Evolutionary conservation across 2,113 vertebrate genomes (phyloP).

Genomic region (Amazona guildingii): DNA sequence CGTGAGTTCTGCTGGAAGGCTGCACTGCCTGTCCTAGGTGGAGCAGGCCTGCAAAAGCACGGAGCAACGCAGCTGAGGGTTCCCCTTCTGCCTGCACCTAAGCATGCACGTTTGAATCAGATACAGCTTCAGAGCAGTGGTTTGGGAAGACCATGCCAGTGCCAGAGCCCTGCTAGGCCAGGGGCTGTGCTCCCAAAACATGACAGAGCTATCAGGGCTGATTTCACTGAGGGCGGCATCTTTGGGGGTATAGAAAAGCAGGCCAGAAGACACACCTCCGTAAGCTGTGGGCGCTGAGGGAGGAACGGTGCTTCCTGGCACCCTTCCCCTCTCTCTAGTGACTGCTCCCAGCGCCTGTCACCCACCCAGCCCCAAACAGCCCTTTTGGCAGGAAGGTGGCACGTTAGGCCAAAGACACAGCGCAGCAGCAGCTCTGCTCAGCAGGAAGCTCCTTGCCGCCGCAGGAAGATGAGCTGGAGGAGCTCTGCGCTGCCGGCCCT

Average conservation of each 20-base stretch:
- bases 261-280: not conserved
- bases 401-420: accelerated
- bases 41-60: not conserved
- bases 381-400: accelerated
- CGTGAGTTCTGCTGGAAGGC: not conserved
- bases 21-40: accelerated
- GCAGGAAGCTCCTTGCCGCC: not conserved
- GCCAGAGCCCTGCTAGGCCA: not conserved
- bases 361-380: accelerated
- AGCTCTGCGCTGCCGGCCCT: not conserved
- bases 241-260: accelerated
- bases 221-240: accelerated
- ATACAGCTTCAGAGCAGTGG: not conserved
- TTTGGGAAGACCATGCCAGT: not conserved
- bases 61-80: not conserved
- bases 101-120: not conserved
- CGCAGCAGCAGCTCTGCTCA: not conserved
- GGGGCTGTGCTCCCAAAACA: not conserved
- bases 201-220: accelerated
- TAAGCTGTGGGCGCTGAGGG: not conserved
- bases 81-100: not conserved
- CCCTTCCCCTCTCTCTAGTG: not conserved
- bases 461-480: not conserved
- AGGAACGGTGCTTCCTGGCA: not conserved
- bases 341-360: not conserved